Evolutionary conservation across 1,140 invertebrate genomes (phyloP).

Genomic region (Andrena cerasifolii): DNA sequence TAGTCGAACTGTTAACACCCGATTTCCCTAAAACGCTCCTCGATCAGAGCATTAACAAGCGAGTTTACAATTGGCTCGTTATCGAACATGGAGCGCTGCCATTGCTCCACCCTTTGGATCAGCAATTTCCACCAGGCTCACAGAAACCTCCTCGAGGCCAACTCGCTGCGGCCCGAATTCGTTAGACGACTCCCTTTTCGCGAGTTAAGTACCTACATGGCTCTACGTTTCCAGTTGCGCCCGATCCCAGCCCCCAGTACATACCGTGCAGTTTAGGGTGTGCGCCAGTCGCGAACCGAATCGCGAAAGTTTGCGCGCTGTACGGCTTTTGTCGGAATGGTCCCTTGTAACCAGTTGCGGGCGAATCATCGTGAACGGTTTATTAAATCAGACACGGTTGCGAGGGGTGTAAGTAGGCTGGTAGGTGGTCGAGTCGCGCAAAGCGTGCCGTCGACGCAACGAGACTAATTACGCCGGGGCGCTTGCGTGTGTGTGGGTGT

Average conservation of each 20-base stretch:
- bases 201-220: too few relatives aligned
- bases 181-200: too few relatives aligned
- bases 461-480: constrained; percentile 38
- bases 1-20: too few relatives aligned
- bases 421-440: constrained; percentile 2
- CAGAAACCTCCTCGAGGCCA: background rate
- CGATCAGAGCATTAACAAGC: too few relatives aligned
- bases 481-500: background rate
- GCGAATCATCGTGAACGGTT: constrained; percentile 33
- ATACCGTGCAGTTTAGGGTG: too few relatives aligned
- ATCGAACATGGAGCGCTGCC: too few relatives aligned
- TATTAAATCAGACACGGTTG: constrained; percentile 40
- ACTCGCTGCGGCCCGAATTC: background rate
- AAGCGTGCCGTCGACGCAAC: constrained; percentile 35
- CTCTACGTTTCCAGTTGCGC: too few relatives aligned
- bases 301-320: too few relatives aligned
- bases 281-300: too few relatives aligned
- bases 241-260: too few relatives aligned
- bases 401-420: constrained; percentile 5
- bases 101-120: background rate
- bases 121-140: background rate
- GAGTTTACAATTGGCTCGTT: too few relatives aligned
- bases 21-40: too few relatives aligned
- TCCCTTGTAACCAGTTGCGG: background rate
- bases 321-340: background rate